Base-by-base conservation (phyloP, 2,888 invertebrate genomes). In the Macropis europaea region DNA sequence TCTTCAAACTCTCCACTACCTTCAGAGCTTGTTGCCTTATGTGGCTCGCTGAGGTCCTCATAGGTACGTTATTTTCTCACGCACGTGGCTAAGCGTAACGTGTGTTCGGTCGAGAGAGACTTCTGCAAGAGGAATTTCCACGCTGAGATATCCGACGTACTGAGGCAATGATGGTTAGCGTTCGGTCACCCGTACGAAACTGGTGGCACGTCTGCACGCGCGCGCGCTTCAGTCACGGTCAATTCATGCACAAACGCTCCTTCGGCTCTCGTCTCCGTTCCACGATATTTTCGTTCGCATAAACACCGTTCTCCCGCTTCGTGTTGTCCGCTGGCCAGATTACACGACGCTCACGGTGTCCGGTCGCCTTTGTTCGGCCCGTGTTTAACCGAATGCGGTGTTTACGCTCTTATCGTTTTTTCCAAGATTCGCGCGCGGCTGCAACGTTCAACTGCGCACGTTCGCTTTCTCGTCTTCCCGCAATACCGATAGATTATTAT, bases 31-130 rank as follows among this genome's bases (percentile, higher is more conserved):
- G 82, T 81, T 82, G 81, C 79, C 77, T 76, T 76, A 75, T 81
- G 78, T 71, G 77, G 79, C 79, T 84, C 83, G 67, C 81, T 81
- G 81, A 68, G 84, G 83, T 83, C 86, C 85, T 84, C 87, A 88
- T 88, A 88, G 84, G 87, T 86, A 85, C 78, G 80, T 54, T 76
- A 69, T 76, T 81, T 74, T 60, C 62, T 67, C 69, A 68, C 79
- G 66, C 50, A 26, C 47, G 52, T 42, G 54, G 22, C 48, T 56
- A 63, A 76, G 28, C 50, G 69, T 66, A 52, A 62, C n/a, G n/a
- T n/a, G n/a, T 57, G 40, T 56, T 57, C 48, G 22, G 36, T 63
- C 43, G 52, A 43, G 24, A 57, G 34, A 40, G 28, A 34, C 47
- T 30, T 30, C 38, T 28, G 15, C 47, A 11, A 42, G 30, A 42